A percentile compares a stretch with the other conserved stretches of the same genome.
Conservation (phyloP, 2,888 invertebrate genomes). For the Acronicta alni region DNA sequence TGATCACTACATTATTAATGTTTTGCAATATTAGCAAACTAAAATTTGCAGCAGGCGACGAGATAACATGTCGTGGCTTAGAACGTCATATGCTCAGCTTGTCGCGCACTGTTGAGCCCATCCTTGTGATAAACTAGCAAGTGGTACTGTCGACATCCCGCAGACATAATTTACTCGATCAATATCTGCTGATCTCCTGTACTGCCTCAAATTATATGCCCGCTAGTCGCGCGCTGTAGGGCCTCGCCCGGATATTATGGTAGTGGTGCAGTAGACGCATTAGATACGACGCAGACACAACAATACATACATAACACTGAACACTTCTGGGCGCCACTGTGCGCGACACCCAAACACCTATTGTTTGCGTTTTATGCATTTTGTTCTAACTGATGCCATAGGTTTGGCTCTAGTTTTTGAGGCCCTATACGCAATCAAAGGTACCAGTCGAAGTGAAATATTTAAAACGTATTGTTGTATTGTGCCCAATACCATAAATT, state of each 20-base stretch:
- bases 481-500: slow-evolving; percentile 6
- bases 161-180: too few species aligned
- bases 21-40: too few species aligned
- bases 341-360: slow-evolving; percentile 64
- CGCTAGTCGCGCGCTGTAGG: slow-evolving; percentile 20
- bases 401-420: slow-evolving; percentile 20
- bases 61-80: too few species aligned
- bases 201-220: neutral
- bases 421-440: slow-evolving; percentile 5
- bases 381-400: slow-evolving; percentile 34
- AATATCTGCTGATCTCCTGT: too few species aligned
- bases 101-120: too few species aligned
- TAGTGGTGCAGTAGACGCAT: slow-evolving; percentile 46
- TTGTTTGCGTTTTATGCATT: slow-evolving; percentile 61
- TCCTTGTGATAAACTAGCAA: too few species aligned
- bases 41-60: too few species aligned
- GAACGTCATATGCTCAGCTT: too few species aligned
- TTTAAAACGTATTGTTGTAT: slow-evolving; percentile 16
- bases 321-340: slow-evolving; percentile 44
- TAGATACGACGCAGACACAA: slow-evolving; percentile 65
- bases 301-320: slow-evolving; percentile 57
- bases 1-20: too few species aligned
- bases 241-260: slow-evolving; percentile 34
- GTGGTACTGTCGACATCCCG: too few species aligned
- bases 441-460: slow-evolving; percentile 10